These are phyloP conservation scores for Petaurus breviceps DNA, from an alignment of 2,113 vertebrate genomes.

Conservation along the genomic window DNA sequence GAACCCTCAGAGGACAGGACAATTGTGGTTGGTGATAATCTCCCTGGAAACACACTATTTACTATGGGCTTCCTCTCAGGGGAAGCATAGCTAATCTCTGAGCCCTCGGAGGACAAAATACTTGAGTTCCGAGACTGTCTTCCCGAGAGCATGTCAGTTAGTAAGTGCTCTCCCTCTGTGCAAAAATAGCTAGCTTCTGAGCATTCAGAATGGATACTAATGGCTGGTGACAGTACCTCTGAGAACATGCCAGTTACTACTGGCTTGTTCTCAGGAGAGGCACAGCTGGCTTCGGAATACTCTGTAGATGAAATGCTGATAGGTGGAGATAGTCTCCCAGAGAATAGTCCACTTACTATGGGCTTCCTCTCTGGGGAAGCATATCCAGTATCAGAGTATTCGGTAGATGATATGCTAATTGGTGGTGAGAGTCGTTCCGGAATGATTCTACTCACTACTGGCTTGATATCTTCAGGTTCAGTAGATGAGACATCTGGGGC, in stretches of 20 bases:
- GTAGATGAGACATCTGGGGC: too few species aligned
- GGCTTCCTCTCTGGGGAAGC: neutral
- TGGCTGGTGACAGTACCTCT: neutral
- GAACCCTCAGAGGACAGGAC: neutral
- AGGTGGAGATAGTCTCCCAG: neutral
- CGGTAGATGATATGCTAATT: neutral
- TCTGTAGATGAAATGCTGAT: neutral
- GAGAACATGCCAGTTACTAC: neutral
- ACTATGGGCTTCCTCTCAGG: neutral
- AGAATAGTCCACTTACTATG: neutral
- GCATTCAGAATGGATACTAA: neutral
- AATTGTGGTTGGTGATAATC: too few species aligned
- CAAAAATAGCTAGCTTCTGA: neutral
- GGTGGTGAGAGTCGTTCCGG: neutral
- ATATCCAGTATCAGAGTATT: neutral
- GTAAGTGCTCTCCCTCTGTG: neutral
- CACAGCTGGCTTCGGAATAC: neutral
- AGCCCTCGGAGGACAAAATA: neutral
- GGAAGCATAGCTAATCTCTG: neutral
- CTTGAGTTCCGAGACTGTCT: too few species aligned
- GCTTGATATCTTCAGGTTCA: neutral
- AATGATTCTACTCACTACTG: neutral
- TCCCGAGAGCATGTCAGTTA: fast-evolving
- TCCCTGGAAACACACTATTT: neutral
- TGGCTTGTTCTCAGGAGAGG: neutral